Evolutionary conservation across 2,113 vertebrate genomes (phyloP).

Genomic region (Otocyon megalotis): DNA sequence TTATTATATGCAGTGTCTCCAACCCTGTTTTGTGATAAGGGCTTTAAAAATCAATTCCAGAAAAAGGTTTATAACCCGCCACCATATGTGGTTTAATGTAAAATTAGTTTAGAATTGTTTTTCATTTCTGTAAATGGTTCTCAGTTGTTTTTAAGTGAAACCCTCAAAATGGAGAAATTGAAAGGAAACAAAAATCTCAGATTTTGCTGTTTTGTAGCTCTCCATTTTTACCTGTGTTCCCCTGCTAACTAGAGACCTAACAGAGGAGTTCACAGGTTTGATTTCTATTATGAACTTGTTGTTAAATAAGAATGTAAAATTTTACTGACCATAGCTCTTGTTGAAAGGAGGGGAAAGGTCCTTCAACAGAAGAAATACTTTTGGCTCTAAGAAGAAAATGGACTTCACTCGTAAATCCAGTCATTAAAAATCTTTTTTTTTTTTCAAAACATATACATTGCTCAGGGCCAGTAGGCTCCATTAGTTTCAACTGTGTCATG

Average conservation of each 20-base stretch:
- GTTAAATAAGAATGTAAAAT: background rate
- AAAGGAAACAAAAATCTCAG: background rate
- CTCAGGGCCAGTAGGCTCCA: background rate
- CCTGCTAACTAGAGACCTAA: background rate
- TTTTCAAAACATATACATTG: background rate
- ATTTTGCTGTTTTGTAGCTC: background rate
- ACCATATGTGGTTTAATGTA: background rate
- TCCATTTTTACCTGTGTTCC: background rate
- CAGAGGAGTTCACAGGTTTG: background rate
- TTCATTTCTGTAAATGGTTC: constrained; percentile 20
- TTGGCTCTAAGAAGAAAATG: background rate
- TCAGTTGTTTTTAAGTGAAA: constrained; percentile 56
- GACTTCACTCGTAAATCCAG: background rate
- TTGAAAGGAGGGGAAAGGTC: background rate
- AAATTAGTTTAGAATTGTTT: constrained; percentile 36
- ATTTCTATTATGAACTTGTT: background rate
- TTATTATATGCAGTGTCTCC: background rate
- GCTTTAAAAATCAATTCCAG: constrained; percentile 62
- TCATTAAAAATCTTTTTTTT: background rate
- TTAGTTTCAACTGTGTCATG: background rate
- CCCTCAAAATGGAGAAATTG: background rate
- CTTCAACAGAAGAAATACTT: background rate
- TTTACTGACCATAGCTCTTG: background rate
- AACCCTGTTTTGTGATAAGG: constrained; percentile 57
- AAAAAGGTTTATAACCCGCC: background rate